Evolutionary conservation across 2,113 vertebrate genomes (phyloP).

Genomic region (Oceanites oceanicus): DNA sequence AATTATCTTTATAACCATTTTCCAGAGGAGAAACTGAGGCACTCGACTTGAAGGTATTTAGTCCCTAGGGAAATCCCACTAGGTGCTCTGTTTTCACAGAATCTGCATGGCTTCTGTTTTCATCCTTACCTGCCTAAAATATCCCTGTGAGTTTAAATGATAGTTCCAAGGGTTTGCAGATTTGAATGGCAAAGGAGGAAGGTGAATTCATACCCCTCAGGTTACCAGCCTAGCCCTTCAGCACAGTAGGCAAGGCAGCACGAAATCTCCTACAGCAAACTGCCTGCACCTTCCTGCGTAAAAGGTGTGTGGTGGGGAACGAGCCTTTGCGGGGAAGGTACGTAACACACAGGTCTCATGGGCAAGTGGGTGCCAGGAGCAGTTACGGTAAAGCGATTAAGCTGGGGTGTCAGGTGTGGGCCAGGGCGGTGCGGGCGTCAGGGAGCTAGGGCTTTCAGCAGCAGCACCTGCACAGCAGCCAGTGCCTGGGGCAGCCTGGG

Average conservation of each 20-base stretch:
- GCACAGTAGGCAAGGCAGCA: background rate
- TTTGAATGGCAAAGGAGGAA: background rate
- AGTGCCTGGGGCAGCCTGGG: accelerated
- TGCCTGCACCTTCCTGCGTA: background rate
- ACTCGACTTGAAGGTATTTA: background rate
- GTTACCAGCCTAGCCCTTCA: background rate
- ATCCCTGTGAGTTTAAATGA: background rate
- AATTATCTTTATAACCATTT: background rate
- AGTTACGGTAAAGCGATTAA: background rate
- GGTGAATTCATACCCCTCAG: background rate
- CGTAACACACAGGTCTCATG: accelerated
- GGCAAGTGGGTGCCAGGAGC: background rate
- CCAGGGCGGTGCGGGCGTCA: accelerated
- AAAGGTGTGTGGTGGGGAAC: accelerated
- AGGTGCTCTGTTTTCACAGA: background rate
- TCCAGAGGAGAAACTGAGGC: background rate
- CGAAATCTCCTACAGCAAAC: background rate
- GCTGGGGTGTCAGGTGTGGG: background rate
- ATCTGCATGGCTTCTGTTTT: background rate
- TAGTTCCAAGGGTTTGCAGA: background rate
- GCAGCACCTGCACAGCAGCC: background rate
- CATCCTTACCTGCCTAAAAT: background rate
- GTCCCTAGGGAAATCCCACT: background rate
- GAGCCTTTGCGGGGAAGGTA: background rate
- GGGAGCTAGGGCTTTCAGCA: background rate